phyloP scores from a whole-genome alignment of 2,888 invertebrate genomes.

The Ctena decussata region DNA sequence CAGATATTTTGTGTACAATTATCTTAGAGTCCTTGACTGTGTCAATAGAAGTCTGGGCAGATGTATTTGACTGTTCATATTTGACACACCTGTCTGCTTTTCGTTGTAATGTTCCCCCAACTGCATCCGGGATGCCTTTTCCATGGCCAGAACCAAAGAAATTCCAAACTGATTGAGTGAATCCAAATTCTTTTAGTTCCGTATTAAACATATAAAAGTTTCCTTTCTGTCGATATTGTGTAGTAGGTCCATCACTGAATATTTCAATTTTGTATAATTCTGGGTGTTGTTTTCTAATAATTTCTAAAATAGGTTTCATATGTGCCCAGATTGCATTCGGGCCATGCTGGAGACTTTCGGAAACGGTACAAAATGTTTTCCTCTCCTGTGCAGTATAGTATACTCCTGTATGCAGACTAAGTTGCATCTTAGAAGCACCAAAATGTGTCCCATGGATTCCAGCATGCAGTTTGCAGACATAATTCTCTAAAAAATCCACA shows the following conservation, averaged over 20 bases:
- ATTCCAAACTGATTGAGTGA: constrained; percentile 72
- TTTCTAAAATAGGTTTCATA: neutral
- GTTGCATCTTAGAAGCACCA: constrained; percentile 47
- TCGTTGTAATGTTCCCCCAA: constrained; percentile 77
- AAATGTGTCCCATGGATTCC: constrained; percentile 51
- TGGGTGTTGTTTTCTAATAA: constrained; percentile 22
- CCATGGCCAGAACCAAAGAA: constrained; percentile 83
- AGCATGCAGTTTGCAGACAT: constrained; percentile 24
- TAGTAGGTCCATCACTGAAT: constrained; percentile 76
- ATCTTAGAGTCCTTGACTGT: neutral
- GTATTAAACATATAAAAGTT: constrained; percentile 82
- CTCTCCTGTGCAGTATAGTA: neutral
- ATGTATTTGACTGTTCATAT: constrained; percentile 27
- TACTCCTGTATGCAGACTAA: constrained; percentile 44
- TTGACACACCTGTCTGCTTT: constrained; percentile 51
- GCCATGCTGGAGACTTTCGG: constrained; percentile 66
- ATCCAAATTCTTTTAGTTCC: constrained; percentile 21
- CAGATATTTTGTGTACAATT: neutral
- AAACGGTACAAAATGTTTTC: constrained; percentile 78
- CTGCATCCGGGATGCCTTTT: constrained; percentile 82
- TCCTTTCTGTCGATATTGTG: constrained; percentile 84
- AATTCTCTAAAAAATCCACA: constrained; percentile 47
- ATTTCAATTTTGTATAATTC: constrained; percentile 28
- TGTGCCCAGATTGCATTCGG: neutral
- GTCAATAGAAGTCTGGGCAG: neutral